Base-by-base conservation (phyloP, 2,113 vertebrate genomes). In the Pagrus major region DNA sequence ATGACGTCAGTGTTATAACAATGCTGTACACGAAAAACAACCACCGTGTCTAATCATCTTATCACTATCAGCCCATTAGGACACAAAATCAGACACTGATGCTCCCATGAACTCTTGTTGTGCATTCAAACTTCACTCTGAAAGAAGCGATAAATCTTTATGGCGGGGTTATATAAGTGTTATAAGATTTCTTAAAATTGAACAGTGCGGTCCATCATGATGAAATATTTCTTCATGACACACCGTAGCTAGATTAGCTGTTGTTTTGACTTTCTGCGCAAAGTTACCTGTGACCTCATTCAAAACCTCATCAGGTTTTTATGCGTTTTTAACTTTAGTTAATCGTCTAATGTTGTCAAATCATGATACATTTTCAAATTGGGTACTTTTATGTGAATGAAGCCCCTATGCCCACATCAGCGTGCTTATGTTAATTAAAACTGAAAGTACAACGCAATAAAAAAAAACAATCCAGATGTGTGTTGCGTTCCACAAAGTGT, bases 141-240 rank as follows among this genome's bases (percentile, higher is more conserved):
- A 33, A 59, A 21, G 63, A 16, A 16, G 41, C 27, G 18, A 58
- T 65, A 31, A 49, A 76, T 59, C 39, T 85, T 86, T 64, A 81
- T 80, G 63, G 55, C 35, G 25, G 9, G 4, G 25, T 80, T 78
- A 71, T 42, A 2, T 49, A 80, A 78, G 64, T 25, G 35, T 55
- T n/a, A n/a, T n/a, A n/a, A n/a, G 16, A 67, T 9, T 23, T 46
- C 18, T 56, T 33, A 6, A 72, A 21, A 47, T 31, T 14, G 20
- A 42, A 66, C 25, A 61, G 6, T 21, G 11, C 25, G 25, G 15
- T 37, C 6, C 46, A 29, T 29, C 0, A n/a, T 71, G 39, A 60
- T 15, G 6, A 31, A 31, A 55, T 20, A 4, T 37, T 42, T 2
- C 16, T 5, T 69, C 44, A 51, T 80, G 80, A 60, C 42, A 12